Percentiles rank a stretch among this genome's conserved stretches.
Evolutionary conservation across 2,888 invertebrate genomes (phyloP).

Genomic region (Invenusta paracnida): DNA sequence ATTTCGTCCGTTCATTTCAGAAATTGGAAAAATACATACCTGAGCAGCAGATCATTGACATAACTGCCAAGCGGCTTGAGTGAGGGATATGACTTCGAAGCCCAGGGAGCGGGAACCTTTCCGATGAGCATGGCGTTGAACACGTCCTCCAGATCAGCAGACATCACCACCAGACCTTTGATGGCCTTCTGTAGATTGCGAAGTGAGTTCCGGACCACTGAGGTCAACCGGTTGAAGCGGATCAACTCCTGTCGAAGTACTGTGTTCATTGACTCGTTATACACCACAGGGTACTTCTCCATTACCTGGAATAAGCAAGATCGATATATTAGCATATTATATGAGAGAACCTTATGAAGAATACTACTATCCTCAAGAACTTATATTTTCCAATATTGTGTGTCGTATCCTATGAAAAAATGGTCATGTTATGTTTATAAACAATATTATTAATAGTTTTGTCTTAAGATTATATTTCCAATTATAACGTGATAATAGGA

Average conservation of each 20-base stretch:
- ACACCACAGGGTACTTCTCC: constrained; percentile 57
- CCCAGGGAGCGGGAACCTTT: constrained; percentile 60
- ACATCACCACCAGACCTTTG: constrained; percentile 59
- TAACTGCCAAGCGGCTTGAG: constrained; percentile 60
- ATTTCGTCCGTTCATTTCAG: too few relatives aligned
- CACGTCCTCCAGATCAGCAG: constrained; percentile 58
- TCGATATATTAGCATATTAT: not conserved
- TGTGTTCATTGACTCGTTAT: constrained; percentile 60
- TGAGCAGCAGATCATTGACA: constrained; percentile 56
- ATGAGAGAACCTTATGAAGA: not conserved
- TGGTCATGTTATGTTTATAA: not conserved
- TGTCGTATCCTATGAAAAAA: too few relatives aligned
- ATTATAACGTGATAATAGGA: too few relatives aligned
- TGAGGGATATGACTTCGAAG: constrained; percentile 59
- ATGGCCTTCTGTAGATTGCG: constrained; percentile 58
- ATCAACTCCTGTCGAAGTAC: constrained; percentile 59
- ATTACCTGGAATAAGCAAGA: constrained; percentile 43
- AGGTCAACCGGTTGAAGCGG: constrained; percentile 56
- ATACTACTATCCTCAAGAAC: not conserved
- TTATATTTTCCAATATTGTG: too few relatives aligned
- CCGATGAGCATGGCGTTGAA: constrained; percentile 60
- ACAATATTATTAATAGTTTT: too few relatives aligned
- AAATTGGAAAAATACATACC: too few relatives aligned
- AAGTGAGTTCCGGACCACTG: constrained; percentile 54
- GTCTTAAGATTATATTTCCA: too few relatives aligned